These are phyloP conservation scores for Physella acuta DNA, from an alignment of 1,140 invertebrate species.

Conservation along the genomic window DNA sequence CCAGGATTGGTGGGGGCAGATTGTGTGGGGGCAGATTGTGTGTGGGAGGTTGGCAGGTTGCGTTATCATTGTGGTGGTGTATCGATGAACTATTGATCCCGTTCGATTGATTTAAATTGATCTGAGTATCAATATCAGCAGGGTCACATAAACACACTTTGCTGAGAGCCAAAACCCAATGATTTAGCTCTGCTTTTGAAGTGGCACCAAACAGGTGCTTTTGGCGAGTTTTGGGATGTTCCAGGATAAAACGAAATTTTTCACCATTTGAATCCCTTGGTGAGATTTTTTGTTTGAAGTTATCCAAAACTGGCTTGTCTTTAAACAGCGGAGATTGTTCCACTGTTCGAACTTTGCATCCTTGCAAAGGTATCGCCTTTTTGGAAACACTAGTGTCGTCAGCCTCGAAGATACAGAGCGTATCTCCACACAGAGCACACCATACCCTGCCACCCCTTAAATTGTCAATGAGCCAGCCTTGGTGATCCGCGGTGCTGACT, in stretches of 20 bases:
- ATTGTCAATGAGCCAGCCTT: conserved; percentile 45
- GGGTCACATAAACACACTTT: conserved; percentile 33
- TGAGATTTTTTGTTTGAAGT: conserved; percentile 35
- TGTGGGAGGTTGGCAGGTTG: not conserved
- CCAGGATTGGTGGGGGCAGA: conserved; percentile 22
- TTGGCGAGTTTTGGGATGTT: conserved; percentile 32
- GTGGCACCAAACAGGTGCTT: conserved; percentile 42
- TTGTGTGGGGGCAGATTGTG: not conserved
- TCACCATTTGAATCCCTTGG: conserved; percentile 27
- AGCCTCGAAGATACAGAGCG: conserved; percentile 46
- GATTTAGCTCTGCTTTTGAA: conserved; percentile 34
- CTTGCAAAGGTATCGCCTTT: conserved; percentile 40
- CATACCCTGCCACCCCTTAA: conserved; percentile 38
- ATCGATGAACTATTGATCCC: too few species aligned
- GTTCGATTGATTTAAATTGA: not conserved
- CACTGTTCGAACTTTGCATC: conserved; percentile 41
- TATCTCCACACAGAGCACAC: conserved; percentile 45
- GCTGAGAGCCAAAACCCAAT: conserved; percentile 33
- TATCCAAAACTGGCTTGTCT: too few species aligned
- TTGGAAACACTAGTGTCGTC: conserved; percentile 35
- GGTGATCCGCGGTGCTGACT: conserved; percentile 35
- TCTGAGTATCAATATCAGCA: not conserved
- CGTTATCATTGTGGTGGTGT: too few species aligned
- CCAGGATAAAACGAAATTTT: conserved; percentile 44
- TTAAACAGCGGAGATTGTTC: too few species aligned